Conservation (phyloP, 2,888 invertebrate species). For the Pterostichus niger region DNA sequence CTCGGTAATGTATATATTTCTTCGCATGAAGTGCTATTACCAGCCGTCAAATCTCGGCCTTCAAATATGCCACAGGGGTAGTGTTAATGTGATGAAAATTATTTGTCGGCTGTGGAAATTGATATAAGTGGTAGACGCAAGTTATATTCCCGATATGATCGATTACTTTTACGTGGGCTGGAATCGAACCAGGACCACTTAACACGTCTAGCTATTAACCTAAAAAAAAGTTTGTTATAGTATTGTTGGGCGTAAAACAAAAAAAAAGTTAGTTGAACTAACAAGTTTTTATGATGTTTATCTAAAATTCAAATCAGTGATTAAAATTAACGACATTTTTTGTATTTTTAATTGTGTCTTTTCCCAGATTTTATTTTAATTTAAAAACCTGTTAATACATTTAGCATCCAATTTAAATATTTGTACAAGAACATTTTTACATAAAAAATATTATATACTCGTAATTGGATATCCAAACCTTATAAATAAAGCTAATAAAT, state of each 20-base stretch:
- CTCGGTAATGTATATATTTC: too few species aligned
- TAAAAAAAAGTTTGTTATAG: too few species aligned
- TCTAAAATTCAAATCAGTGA: conserved; percentile 26
- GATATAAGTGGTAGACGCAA: too few species aligned
- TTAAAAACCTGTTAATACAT: conserved; percentile 2
- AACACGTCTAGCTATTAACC: too few species aligned
- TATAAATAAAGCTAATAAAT: conserved; percentile 25
- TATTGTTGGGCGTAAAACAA: not conserved
- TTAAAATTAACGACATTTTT: conserved; percentile 42
- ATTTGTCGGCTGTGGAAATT: too few species aligned
- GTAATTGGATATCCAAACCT: not conserved
- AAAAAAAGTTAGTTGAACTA: not conserved
- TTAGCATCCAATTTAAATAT: conserved; percentile 43
- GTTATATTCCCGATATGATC: too few species aligned
- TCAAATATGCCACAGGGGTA: too few species aligned
- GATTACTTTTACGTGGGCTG: too few species aligned
- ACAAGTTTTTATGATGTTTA: conserved; percentile 6
- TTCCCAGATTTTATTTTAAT: conserved; percentile 24
- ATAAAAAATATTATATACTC: not conserved
- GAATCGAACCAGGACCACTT: too few species aligned
- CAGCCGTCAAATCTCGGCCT: too few species aligned
- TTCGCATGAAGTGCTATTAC: too few species aligned
- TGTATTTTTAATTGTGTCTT: conserved; percentile 27
- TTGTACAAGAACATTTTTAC: not conserved
- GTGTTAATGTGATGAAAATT: too few species aligned